A percentile compares a stretch with the other conserved stretches of the same genome.
Evolutionary conservation across 2,888 invertebrate species (phyloP).

Genomic region (Nephrotoma guestfalica): DNA sequence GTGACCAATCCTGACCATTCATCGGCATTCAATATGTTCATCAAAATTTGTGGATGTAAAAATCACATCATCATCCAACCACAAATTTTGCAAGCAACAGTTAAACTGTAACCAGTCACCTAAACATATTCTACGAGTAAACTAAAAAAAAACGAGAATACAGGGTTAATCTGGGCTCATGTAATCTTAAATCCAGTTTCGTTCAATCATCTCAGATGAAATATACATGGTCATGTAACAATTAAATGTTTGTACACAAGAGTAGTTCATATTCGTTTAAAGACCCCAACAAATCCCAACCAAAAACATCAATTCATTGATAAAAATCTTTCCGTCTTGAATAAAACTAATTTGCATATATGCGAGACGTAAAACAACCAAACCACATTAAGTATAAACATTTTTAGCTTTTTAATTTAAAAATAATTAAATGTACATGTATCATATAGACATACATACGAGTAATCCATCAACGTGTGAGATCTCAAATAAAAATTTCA

Average conservation of each 20-base stretch:
- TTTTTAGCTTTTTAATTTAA: neutral
- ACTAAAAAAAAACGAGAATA: too few species aligned
- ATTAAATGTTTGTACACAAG: neutral
- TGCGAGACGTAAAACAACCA: neutral
- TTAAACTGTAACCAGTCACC: too few species aligned
- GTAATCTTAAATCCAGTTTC: too few species aligned
- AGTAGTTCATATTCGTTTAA: neutral
- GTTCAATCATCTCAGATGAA: too few species aligned
- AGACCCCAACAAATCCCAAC: neutral
- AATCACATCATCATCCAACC: too few species aligned
- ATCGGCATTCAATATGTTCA: too few species aligned
- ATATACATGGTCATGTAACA: neutral
- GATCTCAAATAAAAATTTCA: neutral
- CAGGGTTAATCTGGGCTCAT: too few species aligned
- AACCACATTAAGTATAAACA: neutral
- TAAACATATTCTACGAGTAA: too few species aligned
- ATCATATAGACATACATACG: neutral
- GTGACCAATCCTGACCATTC: too few species aligned
- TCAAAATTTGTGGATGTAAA: too few species aligned
- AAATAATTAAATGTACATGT: neutral
- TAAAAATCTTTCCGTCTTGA: neutral
- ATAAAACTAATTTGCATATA: neutral
- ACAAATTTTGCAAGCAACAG: too few species aligned
- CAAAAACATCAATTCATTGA: neutral
- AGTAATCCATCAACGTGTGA: neutral